A percentile compares a stretch with the other conserved stretches of the same genome.
phyloP scores from a whole-genome alignment of 2,797 vertebrate genomes.

The Enteromius fasciolatus region DNA sequence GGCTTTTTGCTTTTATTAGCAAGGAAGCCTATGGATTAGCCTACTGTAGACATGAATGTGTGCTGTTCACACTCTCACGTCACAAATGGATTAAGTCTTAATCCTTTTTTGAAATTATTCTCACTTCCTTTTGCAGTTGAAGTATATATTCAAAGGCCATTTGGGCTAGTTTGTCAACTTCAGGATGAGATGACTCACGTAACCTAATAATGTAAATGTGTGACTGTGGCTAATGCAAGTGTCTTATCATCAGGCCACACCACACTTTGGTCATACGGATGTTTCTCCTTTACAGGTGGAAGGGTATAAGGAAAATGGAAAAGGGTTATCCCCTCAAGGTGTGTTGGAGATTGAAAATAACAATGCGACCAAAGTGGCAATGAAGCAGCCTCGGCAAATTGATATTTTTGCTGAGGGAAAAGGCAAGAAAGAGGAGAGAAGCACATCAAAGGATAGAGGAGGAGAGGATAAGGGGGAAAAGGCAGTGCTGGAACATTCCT shows the following conservation, averaged over 20 bases:
- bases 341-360: conserved; percentile 44
- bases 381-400: conserved; percentile 38
- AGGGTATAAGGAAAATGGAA: conserved; percentile 38
- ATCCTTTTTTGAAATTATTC: conserved; percentile 36
- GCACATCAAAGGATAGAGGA: conserved; percentile 46
- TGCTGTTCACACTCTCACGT: conserved; percentile 8
- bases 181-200: background rate
- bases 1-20: background rate
- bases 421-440: conserved; percentile 36
- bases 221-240: conserved; percentile 19
- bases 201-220: conserved; percentile 19
- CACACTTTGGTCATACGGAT: conserved; percentile 41
- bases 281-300: conserved; percentile 45
- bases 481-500: conserved; percentile 48
- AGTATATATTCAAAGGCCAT: conserved; percentile 24
- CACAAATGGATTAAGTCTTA: conserved; percentile 38
- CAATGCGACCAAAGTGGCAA: conserved; percentile 42
- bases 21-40: conserved; percentile 17
- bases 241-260: conserved; percentile 42
- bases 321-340: conserved; percentile 33
- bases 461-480: conserved; percentile 42
- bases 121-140: conserved; percentile 19
- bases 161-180: conserved; percentile 19
- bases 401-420: conserved; percentile 45
- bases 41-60: conserved; percentile 22